phyloP scores from a whole-genome alignment of 1,140 invertebrate species.

The Diabrotica undecimpunctata region DNA sequence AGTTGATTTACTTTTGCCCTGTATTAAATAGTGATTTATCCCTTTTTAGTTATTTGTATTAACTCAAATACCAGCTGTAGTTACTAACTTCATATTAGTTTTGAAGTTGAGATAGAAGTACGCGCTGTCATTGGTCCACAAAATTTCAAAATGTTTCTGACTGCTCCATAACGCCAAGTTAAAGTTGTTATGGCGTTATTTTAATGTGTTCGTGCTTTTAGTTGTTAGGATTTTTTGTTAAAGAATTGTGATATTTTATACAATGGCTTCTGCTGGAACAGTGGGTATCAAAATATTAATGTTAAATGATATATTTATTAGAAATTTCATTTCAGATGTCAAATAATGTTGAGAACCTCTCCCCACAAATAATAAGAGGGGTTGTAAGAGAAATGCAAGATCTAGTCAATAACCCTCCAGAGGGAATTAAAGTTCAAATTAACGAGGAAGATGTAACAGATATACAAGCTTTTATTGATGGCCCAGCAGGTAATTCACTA shows the following conservation, averaged over 20 bases:
- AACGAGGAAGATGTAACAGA: conserved; percentile 91
- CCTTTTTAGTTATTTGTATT: no score
- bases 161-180: conserved; percentile 28
- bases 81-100: no score
- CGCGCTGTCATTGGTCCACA: conserved; percentile 25
- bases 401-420: conserved; percentile 71
- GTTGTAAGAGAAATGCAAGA: conserved; percentile 81
- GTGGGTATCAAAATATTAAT: conserved; percentile 22
- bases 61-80: no score
- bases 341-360: conserved; percentile 91
- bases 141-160: conserved; percentile 35
- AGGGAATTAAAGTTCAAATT: conserved; percentile 82
- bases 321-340: conserved; percentile 58
- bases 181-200: conserved; percentile 31
- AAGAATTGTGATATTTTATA: conserved; percentile 29
- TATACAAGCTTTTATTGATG: conserved; percentile 86
- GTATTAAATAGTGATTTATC: no score
- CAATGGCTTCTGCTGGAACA: conserved; percentile 24
- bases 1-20: no score
- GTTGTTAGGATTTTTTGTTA: conserved; percentile 22
- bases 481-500: conserved; percentile 54
- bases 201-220: conserved; percentile 15
- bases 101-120: no score
- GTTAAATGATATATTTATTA: neutral
- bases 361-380: conserved; percentile 84